phyloP scores from a whole-genome alignment of 2,888 invertebrate genomes.

The Stramonita haemastoma region DNA sequence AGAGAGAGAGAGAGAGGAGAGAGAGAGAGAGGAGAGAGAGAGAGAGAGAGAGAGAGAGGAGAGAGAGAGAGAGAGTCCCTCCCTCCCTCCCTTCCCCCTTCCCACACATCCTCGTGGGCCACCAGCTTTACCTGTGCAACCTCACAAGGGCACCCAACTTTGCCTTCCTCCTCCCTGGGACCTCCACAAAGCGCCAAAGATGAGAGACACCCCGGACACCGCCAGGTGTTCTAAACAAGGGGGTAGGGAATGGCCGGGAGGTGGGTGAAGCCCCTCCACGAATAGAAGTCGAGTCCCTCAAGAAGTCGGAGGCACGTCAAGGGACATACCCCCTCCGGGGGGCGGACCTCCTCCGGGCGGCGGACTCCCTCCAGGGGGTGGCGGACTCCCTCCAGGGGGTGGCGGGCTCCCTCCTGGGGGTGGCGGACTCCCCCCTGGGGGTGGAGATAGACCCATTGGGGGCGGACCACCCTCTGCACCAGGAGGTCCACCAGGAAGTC shows the following conservation, averaged over 20 bases:
- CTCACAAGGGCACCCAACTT: no score
- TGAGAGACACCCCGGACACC: no score
- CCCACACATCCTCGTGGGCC: no score
- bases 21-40: background rate
- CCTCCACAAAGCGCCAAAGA: no score
- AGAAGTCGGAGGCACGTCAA: no score
- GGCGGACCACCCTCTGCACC: background rate
- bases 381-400: background rate
- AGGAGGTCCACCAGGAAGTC: background rate
- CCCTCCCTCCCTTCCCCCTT: no score
- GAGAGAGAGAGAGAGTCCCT: background rate
- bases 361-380: background rate
- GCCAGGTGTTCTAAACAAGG: no score
- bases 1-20: background rate
- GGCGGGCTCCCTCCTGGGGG: background rate
- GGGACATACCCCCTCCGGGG: background rate
- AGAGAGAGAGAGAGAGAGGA: slow-evolving; percentile 10
- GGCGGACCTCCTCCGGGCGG: background rate
- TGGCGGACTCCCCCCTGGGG: background rate
- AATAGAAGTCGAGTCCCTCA: no score
- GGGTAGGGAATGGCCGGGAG: no score
- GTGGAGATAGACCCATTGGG: background rate
- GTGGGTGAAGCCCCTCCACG: no score
- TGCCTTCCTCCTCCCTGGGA: no score
- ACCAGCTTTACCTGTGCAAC: no score